Evolutionary conservation across 2,888 invertebrate genomes (phyloP).

Genomic region (Tuberolachnus salignus): DNA sequence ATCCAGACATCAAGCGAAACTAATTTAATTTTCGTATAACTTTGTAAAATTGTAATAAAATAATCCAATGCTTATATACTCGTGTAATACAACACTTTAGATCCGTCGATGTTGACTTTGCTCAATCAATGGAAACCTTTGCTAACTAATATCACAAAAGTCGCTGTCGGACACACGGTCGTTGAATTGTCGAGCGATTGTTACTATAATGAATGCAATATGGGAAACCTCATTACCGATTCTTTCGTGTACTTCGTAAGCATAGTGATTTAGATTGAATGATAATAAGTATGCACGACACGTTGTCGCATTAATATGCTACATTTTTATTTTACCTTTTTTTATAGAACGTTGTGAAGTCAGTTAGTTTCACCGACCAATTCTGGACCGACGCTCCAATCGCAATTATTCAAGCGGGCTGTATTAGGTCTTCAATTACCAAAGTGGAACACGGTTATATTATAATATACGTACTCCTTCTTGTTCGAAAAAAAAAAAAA

Average conservation of each 20-base stretch:
- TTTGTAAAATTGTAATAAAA: neutral
- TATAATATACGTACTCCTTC: too few species aligned
- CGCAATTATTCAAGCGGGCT: constrained; percentile 78
- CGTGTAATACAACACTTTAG: neutral
- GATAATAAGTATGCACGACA: too few species aligned
- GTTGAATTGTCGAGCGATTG: constrained; percentile 65
- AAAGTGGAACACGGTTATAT: constrained; percentile 17
- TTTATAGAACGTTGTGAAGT: constrained; percentile 6
- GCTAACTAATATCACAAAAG: neutral
- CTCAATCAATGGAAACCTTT: constrained; percentile 23
- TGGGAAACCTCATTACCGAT: constrained; percentile 82
- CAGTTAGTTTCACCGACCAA: constrained; percentile 62
- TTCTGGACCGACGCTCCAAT: constrained; percentile 80
- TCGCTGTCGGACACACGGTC: constrained; percentile 6
- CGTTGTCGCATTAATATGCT: too few species aligned
- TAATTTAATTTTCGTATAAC: too few species aligned
- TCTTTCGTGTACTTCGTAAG: constrained; percentile 71
- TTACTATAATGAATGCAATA: constrained; percentile 77
- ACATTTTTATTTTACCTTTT: neutral
- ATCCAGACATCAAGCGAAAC: too few species aligned
- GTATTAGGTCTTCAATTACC: constrained; percentile 74
- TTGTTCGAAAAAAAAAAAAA: neutral
- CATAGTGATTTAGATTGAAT: constrained; percentile 3
- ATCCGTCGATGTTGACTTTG: constrained; percentile 21
- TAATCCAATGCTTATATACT: constrained; percentile 57